Evolutionary conservation across 2,888 invertebrate genomes (phyloP), one percentile per base, ranked within the genome.

Genomic region (Strigamia maritima): DNA sequence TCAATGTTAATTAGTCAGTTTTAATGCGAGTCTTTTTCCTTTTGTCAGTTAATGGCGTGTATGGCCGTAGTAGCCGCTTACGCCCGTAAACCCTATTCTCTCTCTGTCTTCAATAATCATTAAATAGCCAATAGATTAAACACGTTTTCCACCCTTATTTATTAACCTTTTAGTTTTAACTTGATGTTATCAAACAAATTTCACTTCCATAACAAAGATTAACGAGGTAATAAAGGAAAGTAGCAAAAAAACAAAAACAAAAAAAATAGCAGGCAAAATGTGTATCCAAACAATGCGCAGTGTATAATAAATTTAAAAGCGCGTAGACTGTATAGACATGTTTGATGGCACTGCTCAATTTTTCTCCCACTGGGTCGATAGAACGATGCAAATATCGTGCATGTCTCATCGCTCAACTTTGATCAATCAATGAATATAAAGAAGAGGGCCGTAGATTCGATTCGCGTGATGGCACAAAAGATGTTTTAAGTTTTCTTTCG

Each of bases 341-440:
- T 70, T 70, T 70, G 70, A 70, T n/a, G 28, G 26, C n/a, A 16
- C 70, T 70, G 70, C n/a, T 70, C 70, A 70, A 70, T 70, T 70
- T 70, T 54, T 22, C 54, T 54, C 70, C 28, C 28, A 26, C 28
- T 70, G 26, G 70, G 70, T 70, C 70, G 70, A 70, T 70, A 70
- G 28, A 2, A 70, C 28, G 70, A 70, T 28, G 70, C 70, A 70
- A 70, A 70, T 70, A 70, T 26, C 70, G 70, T 70, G 14, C 70
- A 26, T 26, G 70, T 70, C 70, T 70, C 70, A 70, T 70, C 70
- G n/a, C 70, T 70, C 70, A 70, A 70, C 14, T 70, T 70, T 70
- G 70, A 70, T 70, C 70, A 70, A 70, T 70, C 70, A 70, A 70
- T 70, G 70, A 70, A 70, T 70, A 70, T 70, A 70, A 26, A 70